Base-by-base conservation (phyloP, 2,888 invertebrate genomes). In the Campoplex capitator region DNA sequence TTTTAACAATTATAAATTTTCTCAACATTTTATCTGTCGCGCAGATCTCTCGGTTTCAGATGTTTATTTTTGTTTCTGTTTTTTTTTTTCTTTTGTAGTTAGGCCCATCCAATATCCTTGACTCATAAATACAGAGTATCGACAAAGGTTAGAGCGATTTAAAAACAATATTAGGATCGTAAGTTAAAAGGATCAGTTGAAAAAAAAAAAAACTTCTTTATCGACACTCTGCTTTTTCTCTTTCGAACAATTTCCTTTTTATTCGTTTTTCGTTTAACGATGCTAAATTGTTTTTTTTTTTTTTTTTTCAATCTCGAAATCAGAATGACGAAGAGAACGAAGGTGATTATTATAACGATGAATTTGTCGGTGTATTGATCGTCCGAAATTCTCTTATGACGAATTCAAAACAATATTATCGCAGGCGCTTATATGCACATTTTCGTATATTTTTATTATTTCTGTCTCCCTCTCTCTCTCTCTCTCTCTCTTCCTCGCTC, bases 351-450 rank as follows among this genome's bases (percentile, higher is more conserved):
- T 62, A 87, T 88, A 74, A 74, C 38, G 73, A 74, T n/a, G 71
- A 28, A 42, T 45, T 51, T 28, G 18, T 74, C 42, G 0, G 89
- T 90, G 87, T 83, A 74, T 80, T 70, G 70, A 78, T 76, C 70
- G 80, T 77, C 74, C 76, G 75, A 83, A 86, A 87, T 83, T 82
- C 71, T 23, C 83, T 87, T 84, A 38, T 71, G 85, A 87, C 77
- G 82, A 81, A 83, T 81, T 32, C 28, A 48, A 77, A 84, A 82
- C 11, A 32, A 62, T 80, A 45, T 82, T 81, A 16, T 83, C 71
- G 51, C 87, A 85, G 85, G 88, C 1, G 38, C 89, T 89, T 83
- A 77, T 88, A 75, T 85, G 88, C 89, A 86, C 86, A 88, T 76
- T 45, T 79, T 56, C 74, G 76, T 65, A 45, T 54, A 62, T 85